These are phyloP conservation scores for Ophonus ardosiacus DNA, from an alignment of 2,888 invertebrate genomes.

Conservation along the genomic window DNA sequence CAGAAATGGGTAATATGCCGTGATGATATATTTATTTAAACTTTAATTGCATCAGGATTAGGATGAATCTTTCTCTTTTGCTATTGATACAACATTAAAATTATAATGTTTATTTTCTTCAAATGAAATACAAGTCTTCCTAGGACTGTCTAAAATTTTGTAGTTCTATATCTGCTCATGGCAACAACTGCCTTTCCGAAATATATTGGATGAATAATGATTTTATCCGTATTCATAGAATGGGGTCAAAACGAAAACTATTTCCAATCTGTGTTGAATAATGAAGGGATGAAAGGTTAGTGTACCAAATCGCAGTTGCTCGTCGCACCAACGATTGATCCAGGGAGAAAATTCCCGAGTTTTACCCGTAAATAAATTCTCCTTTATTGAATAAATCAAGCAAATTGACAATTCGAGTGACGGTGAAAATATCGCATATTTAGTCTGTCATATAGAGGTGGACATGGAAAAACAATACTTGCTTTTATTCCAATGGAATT, in stretches of 20 bases:
- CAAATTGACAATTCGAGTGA: not conserved
- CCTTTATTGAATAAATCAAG: not conserved
- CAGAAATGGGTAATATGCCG: too few species aligned
- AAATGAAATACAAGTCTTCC: too few species aligned
- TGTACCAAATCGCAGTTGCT: not conserved
- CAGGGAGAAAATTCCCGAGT: not conserved
- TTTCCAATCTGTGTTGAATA: not conserved
- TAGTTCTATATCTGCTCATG: too few species aligned
- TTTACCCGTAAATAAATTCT: not conserved
- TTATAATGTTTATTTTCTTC: too few species aligned
- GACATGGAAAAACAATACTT: not conserved
- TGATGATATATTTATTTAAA: too few species aligned
- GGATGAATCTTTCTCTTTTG: too few species aligned
- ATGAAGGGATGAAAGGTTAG: not conserved
- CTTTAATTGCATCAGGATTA: too few species aligned
- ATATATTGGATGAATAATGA: not conserved
- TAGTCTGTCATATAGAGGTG: not conserved
- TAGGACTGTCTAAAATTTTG: not conserved
- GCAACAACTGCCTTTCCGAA: not conserved
- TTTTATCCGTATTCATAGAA: not conserved
- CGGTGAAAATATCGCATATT: not conserved
- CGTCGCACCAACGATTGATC: slow-evolving; percentile 7
- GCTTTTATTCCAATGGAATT: not conserved
- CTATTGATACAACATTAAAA: too few species aligned
- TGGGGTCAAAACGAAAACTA: not conserved